Percentiles rank a stretch among this genome's conserved stretches.
phyloP scores from a whole-genome alignment of 2,888 invertebrate species.

The Vandiemenella viatica region DNA sequence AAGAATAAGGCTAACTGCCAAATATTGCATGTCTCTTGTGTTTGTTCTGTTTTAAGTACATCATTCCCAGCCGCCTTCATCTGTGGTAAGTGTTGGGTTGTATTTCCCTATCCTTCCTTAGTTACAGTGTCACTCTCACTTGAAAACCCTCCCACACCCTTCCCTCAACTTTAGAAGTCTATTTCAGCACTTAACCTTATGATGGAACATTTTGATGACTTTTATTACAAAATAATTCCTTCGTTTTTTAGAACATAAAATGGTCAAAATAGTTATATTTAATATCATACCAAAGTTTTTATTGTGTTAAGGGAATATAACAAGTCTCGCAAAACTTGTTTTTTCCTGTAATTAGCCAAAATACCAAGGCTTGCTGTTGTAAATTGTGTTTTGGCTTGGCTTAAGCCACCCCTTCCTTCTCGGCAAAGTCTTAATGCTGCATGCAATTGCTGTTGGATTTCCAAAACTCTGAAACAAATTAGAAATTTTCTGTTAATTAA shows the following conservation, averaged over 20 bases:
- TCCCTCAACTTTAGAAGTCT: no score
- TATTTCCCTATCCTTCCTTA: no score
- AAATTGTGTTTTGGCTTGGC: slow-evolving; percentile 63
- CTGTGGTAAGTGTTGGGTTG: no score
- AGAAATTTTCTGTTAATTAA: no score
- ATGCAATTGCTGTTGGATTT: slow-evolving; percentile 51
- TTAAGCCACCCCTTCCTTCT: slow-evolving; percentile 54
- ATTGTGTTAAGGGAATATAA: slow-evolving; percentile 65
- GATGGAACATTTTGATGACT: no score
- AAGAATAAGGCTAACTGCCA: no score
- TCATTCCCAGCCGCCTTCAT: no score
- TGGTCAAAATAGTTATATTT: not conserved
- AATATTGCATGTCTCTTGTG: no score
- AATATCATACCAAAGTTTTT: slow-evolving; percentile 51
- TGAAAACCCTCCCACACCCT: no score
- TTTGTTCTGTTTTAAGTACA: no score
- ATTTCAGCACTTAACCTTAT: no score
- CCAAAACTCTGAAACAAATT: slow-evolving; percentile 39
- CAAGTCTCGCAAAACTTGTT: slow-evolving; percentile 67
- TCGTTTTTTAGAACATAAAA: not conserved
- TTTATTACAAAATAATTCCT: not conserved
- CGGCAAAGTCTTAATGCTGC: slow-evolving; percentile 56
- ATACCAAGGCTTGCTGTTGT: slow-evolving; percentile 76
- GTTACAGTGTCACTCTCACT: no score
- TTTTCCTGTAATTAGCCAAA: slow-evolving; percentile 77